A percentile compares a stretch with the other conserved stretches of the same genome.
Conservation (phyloP, 2,888 invertebrate species). For the Ormyrus nitidulus region DNA sequence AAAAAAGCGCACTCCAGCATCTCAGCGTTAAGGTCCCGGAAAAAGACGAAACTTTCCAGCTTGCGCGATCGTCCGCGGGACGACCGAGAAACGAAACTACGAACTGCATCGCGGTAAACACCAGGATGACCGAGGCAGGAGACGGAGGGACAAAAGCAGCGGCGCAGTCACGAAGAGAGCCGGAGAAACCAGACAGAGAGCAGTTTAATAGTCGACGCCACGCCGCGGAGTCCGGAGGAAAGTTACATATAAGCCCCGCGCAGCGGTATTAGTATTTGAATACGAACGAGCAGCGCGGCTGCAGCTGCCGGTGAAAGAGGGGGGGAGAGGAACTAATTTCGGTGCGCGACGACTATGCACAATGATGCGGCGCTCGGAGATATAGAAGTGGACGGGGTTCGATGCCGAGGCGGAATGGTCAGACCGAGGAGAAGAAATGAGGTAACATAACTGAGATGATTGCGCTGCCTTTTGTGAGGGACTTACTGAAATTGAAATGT, state of each 20-base stretch:
- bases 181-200: conserved; percentile 2
- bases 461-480: too few relatives aligned
- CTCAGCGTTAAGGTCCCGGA: too few relatives aligned
- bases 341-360: too few relatives aligned
- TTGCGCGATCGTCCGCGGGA: too few relatives aligned
- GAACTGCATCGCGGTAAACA: background rate
- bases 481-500: too few relatives aligned
- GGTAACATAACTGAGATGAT: too few relatives aligned
- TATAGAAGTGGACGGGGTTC: background rate
- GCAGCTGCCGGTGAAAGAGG: background rate
- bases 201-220: conserved; percentile 24
- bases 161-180: conserved; percentile 3
- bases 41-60: too few relatives aligned
- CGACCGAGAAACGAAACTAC: background rate
- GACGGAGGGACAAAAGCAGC: conserved; percentile 7
- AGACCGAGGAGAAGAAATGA: too few relatives aligned
- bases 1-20: too few relatives aligned
- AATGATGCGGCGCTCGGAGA: too few relatives aligned
- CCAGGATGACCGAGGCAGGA: conserved; percentile 19
- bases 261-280: conserved; percentile 35
- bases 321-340: background rate
- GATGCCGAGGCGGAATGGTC: too few relatives aligned
- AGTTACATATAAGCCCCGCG: conserved; percentile 23
- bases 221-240: conserved; percentile 1
- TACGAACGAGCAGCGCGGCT: conserved; percentile 6